Conservation (phyloP, 2,113 vertebrate species). For the Pica pica region DNA sequence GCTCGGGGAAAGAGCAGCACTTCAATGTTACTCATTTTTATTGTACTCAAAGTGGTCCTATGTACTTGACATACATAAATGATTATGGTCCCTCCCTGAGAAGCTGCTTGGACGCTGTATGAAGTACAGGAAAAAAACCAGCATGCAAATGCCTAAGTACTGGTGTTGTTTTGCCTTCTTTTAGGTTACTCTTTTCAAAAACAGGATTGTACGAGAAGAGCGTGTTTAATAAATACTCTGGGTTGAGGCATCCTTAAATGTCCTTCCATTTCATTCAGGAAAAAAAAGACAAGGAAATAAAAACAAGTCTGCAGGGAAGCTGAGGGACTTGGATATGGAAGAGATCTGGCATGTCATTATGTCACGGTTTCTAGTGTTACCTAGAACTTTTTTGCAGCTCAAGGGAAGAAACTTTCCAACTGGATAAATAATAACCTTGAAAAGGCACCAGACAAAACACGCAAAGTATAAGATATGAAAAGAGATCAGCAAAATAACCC, state of each 20-base stretch:
- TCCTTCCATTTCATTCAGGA: not conserved
- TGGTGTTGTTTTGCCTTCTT: not conserved
- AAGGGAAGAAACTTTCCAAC: constrained; percentile 43
- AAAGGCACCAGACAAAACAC: constrained; percentile 12
- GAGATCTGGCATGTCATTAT: constrained; percentile 29
- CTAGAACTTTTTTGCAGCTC: constrained; percentile 32
- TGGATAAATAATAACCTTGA: constrained; percentile 33
- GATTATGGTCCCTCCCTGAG: not conserved
- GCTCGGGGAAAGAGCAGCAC: not conserved
- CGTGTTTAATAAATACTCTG: not conserved
- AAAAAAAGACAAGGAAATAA: not conserved
- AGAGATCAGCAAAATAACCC: constrained; percentile 40
- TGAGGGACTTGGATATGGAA: not conserved
- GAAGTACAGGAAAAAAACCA: not conserved
- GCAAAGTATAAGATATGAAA: not conserved
- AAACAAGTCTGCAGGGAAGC: not conserved
- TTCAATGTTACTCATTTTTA: constrained; percentile 26
- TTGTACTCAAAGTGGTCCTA: not conserved
- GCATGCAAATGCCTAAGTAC: not conserved
- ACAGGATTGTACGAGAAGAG: not conserved
- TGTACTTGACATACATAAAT: not conserved
- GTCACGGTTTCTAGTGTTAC: constrained; percentile 31
- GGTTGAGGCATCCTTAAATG: not conserved
- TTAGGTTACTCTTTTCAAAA: not conserved
- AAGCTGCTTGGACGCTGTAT: not conserved